A percentile compares a stretch with the other conserved stretches of the same genome.
These are phyloP conservation scores for Saccostrea glomerata DNA, from an alignment of 1,140 invertebrate genomes.

Conservation along the genomic window DNA sequence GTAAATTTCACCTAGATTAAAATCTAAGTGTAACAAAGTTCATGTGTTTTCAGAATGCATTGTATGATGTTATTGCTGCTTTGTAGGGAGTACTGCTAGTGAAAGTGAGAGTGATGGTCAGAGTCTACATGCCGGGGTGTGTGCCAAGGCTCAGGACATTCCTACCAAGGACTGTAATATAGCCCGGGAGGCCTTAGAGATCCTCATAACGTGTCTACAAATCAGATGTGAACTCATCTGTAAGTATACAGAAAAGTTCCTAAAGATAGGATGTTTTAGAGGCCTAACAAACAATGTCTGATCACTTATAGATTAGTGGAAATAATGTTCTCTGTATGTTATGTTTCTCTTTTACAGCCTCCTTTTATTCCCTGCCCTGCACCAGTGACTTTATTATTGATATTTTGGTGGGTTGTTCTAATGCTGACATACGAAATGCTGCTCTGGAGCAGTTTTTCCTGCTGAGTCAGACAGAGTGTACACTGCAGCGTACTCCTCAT, in stretches of 20 bases:
- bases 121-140: slow-evolving; percentile 79
- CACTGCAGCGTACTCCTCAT: slow-evolving; percentile 69
- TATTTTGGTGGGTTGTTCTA: slow-evolving; percentile 80
- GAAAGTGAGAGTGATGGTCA: slow-evolving; percentile 78
- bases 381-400: slow-evolving; percentile 81
- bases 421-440: slow-evolving; percentile 77
- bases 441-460: slow-evolving; percentile 80
- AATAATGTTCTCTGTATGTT: background rate
- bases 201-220: slow-evolving; percentile 80
- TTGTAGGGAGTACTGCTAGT: slow-evolving; percentile 78
- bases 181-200: slow-evolving; percentile 80
- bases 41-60: background rate
- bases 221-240: slow-evolving; percentile 78
- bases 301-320: too few relatives aligned
- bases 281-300: too few relatives aligned
- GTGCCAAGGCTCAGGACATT: slow-evolving; percentile 78
- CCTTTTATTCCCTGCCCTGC: slow-evolving; percentile 79
- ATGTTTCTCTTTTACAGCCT: slow-evolving; percentile 68
- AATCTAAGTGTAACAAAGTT: too few relatives aligned
- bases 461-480: slow-evolving; percentile 74
- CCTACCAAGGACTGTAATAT: slow-evolving; percentile 79
- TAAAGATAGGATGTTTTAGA: too few relatives aligned
- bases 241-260: slow-evolving; percentile 57
- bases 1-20: too few relatives aligned
- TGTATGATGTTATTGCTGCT: slow-evolving; percentile 1